These are phyloP conservation scores for Ectropis grisescens DNA, from an alignment of 1,140 invertebrate species.

Conservation along the genomic window DNA sequence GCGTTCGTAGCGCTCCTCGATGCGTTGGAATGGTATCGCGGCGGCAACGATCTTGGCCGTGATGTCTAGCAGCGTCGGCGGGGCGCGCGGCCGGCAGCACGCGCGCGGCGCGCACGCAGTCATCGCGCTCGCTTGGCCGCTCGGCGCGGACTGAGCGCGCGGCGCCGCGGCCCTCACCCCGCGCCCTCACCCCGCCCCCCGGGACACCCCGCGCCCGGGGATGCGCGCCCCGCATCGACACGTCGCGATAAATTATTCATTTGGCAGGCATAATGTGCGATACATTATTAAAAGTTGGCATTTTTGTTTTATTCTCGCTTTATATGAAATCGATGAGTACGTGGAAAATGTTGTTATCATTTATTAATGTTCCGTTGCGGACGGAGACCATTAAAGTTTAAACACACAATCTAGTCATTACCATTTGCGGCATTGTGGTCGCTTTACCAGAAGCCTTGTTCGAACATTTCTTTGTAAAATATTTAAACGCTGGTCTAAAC, in stretches of 20 bases:
- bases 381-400: too few relatives aligned
- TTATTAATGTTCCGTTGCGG: too few relatives aligned
- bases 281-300: slow-evolving; percentile 68
- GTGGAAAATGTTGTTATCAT: too few relatives aligned
- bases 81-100: slow-evolving; percentile 64
- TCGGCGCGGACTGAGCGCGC: slow-evolving; percentile 49
- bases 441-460: too few relatives aligned
- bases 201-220: slow-evolving; percentile 26
- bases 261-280: slow-evolving; percentile 63
- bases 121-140: slow-evolving; percentile 62
- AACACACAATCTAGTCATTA: too few relatives aligned
- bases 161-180: slow-evolving; percentile 12
- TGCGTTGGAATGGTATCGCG: slow-evolving; percentile 87
- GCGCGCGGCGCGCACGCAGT: slow-evolving; percentile 64
- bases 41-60: slow-evolving; percentile 87
- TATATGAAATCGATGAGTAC: slow-evolving; percentile 28
- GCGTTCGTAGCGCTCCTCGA: slow-evolving; percentile 87
- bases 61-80: slow-evolving; percentile 82
- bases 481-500: too few relatives aligned
- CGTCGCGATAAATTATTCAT: slow-evolving; percentile 65
- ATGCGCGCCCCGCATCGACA: slow-evolving; percentile 56
- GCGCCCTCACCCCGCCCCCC: slow-evolving; percentile 9
- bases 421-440: too few relatives aligned
- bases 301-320: slow-evolving; percentile 39
- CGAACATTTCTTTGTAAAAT: too few relatives aligned